Conservation (phyloP, 2,797 vertebrate species). For the Pampus argenteus region DNA sequence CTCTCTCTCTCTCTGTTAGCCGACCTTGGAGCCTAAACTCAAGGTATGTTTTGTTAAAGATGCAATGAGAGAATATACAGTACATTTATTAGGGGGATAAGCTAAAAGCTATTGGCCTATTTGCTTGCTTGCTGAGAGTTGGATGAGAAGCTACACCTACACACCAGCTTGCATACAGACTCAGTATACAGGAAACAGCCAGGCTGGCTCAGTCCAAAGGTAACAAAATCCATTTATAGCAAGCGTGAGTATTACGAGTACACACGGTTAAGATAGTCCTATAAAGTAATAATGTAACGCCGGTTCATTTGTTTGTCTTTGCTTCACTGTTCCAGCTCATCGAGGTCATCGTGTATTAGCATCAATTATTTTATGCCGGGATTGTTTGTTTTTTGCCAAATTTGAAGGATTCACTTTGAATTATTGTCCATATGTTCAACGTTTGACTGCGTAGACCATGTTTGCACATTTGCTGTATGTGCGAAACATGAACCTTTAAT, state of each 20-base stretch:
- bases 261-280: neutral
- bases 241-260: neutral
- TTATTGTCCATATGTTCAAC: neutral
- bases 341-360: neutral
- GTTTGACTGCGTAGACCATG: neutral
- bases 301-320: neutral
- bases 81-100: neutral
- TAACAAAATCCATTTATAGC: neutral
- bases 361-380: neutral
- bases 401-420: constrained; percentile 3
- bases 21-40: constrained; percentile 74
- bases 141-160: neutral
- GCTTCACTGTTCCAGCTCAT: neutral
- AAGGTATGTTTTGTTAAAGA: constrained; percentile 68
- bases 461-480: neutral
- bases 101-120: too few species aligned
- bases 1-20: constrained; percentile 54
- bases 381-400: neutral
- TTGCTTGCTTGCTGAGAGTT: neutral
- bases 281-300: neutral
- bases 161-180: neutral
- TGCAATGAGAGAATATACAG: neutral
- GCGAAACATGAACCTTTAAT: neutral
- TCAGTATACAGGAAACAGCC: neutral
- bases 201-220: neutral